Base-by-base conservation (phyloP, 2,797 vertebrate genomes). In the Cuniculus paca region DNA sequence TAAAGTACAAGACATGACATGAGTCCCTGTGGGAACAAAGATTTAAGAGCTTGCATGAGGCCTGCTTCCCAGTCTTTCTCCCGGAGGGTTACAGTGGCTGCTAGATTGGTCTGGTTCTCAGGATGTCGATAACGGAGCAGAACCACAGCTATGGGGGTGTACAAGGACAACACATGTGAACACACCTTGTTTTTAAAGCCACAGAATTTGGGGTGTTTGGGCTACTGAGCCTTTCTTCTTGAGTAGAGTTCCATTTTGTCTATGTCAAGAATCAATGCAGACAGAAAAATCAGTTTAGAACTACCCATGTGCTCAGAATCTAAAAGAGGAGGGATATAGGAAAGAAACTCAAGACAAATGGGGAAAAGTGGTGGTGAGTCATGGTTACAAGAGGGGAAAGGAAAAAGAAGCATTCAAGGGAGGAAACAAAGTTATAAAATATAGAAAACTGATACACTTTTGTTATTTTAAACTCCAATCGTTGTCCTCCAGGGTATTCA, bases 381-480 rank as follows among this genome's bases (percentile, higher is more conserved):
- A 54, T 22, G 7, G 56, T 50, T 50, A 89, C 17, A 1, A 24
- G 14, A 20, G 10, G 7, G 6, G 5, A 85, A 16, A n/a, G 39
- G 79, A 83, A 77, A 39, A 83, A 81, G n/a, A 36, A 83, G 79
- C 28, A 56, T 42, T 81, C 85, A 91, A 13, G 48, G 5, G 45
- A 65, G 50, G 7, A 63, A 34, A 48, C 6, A 82, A 50, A 92
- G 48, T 48, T 20, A 20, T 65, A 80, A 52, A 54, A n/a, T 22
- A 36, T n/a, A 34, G 34, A 95, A 72, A 11, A 39, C 1, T 31
- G 8, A 24, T 88, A 48, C 42, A 79, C 84, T 77, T 93, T 81
- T 28, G 61, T 90, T 50, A 72, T 86, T 92, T 96, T 85, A 65
- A 81, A 94, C 68, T 90, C 20, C 79, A 82, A 70, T 52, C 90